Base-by-base conservation (phyloP, 2,797 vertebrate genomes). In the Sebastes itinus region DNA sequence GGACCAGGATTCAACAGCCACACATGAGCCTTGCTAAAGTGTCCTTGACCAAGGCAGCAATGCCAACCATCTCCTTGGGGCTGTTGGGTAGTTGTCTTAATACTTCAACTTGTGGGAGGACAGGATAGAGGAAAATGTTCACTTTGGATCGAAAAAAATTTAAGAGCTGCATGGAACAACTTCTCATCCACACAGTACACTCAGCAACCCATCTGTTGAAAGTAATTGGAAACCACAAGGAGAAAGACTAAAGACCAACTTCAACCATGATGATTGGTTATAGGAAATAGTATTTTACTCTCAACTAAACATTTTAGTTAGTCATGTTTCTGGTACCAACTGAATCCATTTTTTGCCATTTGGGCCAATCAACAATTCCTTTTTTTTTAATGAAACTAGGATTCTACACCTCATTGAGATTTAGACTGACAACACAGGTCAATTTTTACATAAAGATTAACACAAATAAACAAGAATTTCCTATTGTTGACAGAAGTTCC, bases 31-130 rank as follows among this genome's bases (percentile, higher is more conserved):
- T 63, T 22, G 8, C n/a, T 58, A 32, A 30, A 54, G 55, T 14
- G 14, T 56, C 23, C n/a, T 80, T 77, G 73, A 73, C 64, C 61
- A 64, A 71, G 38, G 27, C 18, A 74, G 30, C 13, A 18, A 54
- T 77, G 25, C 13, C 60, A 23, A 25, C 28, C 7, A 12, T 70
- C 46, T 33, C 18, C 22, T 13, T 5, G 14, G 72, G 11, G 13
- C n/a, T 70, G 58, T 2, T 27, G 28, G 22, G 52, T 54, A 11
- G 20, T 54, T n/a, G 25, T 69, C 28, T 1, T 0, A 16, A 59
- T 25, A 25, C 52, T 75, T 71, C 2, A 10, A 59, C 25, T 14
- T 59, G 25, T 35, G 30, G 9, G 38, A 83, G 38, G 49, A 65
- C 32, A 65, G 27, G 16, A 58, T 14, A 4, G 69, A 77, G 28